Evolutionary conservation across 2,888 invertebrate genomes (phyloP).

Genomic region (Tenthredo notha): DNA sequence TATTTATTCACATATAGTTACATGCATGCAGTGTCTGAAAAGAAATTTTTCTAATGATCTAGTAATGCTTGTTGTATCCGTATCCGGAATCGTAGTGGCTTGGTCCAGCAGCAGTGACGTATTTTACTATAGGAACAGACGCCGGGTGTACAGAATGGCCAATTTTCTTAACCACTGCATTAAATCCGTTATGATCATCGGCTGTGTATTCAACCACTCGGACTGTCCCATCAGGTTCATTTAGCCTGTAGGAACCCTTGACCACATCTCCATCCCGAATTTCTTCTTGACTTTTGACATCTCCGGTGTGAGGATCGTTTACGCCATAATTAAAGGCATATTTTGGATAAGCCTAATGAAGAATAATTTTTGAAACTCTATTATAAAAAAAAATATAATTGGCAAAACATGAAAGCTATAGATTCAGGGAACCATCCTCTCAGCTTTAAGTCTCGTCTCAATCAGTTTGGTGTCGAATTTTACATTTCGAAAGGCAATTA

Average conservation of each 20-base stretch:
- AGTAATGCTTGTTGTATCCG: constrained; percentile 33
- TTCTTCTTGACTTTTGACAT: constrained; percentile 71
- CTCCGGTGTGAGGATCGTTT: constrained; percentile 72
- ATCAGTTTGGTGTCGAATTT: neutral
- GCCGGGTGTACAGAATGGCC: constrained; percentile 68
- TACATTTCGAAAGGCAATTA: neutral
- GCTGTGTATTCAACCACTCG: constrained; percentile 73
- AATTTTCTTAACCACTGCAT: constrained; percentile 73
- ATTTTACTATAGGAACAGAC: neutral
- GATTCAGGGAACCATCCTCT: neutral
- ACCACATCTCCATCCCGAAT: constrained; percentile 71
- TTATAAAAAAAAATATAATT: neutral
- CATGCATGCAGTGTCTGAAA: neutral
- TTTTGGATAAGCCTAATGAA: constrained; percentile 67
- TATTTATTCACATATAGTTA: neutral
- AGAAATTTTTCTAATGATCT: neutral
- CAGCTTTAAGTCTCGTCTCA: neutral
- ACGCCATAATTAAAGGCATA: constrained; percentile 72
- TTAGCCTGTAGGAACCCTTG: constrained; percentile 70
- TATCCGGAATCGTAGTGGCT: constrained; percentile 8
- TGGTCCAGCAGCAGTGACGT: neutral
- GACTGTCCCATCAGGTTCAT: constrained; percentile 72
- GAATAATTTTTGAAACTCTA: neutral
- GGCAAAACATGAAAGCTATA: neutral
- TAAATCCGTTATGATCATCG: constrained; percentile 72